These are phyloP conservation scores for Listronotus bonariensis DNA, from an alignment of 1,140 invertebrate species.

Conservation along the genomic window DNA sequence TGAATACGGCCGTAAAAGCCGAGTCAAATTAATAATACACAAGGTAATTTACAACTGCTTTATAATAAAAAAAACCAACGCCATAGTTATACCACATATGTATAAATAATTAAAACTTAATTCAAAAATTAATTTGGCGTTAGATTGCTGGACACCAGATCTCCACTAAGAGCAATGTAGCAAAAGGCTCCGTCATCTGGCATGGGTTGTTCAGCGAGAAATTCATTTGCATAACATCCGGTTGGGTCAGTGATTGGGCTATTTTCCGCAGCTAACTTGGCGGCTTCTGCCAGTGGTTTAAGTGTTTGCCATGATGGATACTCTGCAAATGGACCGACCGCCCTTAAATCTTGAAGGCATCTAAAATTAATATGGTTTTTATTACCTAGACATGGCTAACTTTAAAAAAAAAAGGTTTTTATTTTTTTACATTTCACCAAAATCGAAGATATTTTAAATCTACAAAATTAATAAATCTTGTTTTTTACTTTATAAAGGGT, in stretches of 20 bases:
- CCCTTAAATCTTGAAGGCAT: slow-evolving; percentile 48
- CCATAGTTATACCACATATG: no score
- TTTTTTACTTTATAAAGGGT: no score
- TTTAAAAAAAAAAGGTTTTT: no score
- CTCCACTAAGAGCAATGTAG: slow-evolving; percentile 59
- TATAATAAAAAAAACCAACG: no score
- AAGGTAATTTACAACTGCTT: no score
- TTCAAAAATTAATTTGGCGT: slow-evolving; percentile 21
- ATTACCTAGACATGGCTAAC: no score
- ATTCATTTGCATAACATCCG: slow-evolving; percentile 54
- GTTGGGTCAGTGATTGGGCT: slow-evolving; percentile 57
- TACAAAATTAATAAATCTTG: no score
- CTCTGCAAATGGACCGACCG: slow-evolving; percentile 56
- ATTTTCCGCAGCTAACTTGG: slow-evolving; percentile 50
- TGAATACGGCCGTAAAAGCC: no score
- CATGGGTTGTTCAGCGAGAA: slow-evolving; percentile 55
- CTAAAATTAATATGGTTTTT: slow-evolving; percentile 30
- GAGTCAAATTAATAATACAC: no score
- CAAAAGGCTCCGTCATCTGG: slow-evolving; percentile 59
- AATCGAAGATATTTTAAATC: no score
- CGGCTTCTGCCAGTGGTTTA: slow-evolving; percentile 52
- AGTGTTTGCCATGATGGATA: slow-evolving; percentile 53
- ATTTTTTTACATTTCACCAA: no score
- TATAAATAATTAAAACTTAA: neutral
- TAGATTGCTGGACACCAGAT: slow-evolving; percentile 46